These are phyloP conservation scores for Choreutis nemorana DNA, from an alignment of 2,888 invertebrate species.

Conservation along the genomic window DNA sequence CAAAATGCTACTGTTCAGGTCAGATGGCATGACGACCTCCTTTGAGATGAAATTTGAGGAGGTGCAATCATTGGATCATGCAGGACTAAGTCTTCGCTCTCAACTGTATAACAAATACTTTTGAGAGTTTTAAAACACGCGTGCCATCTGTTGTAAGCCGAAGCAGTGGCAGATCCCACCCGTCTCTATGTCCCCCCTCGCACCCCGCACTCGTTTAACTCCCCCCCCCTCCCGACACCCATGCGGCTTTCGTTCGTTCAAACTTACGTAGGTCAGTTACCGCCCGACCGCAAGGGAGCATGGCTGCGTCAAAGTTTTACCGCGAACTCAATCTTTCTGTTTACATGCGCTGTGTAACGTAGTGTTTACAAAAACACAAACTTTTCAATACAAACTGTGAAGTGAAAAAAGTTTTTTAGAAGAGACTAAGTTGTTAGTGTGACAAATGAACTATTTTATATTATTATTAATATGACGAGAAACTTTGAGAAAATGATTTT, in stretches of 20 bases:
- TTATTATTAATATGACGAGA: slow-evolving; percentile 43
- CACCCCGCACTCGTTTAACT: slow-evolving; percentile 24
- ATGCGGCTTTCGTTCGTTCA: slow-evolving; percentile 65
- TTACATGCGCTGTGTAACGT: slow-evolving; percentile 55
- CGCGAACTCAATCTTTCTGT: slow-evolving; percentile 56
- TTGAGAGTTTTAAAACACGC: slow-evolving; percentile 60
- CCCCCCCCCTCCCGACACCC: slow-evolving; percentile 39
- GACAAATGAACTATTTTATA: slow-evolving; percentile 56
- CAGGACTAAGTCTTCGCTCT: slow-evolving; percentile 49
- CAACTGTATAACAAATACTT: slow-evolving; percentile 54
- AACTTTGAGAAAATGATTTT: slow-evolving; percentile 59
- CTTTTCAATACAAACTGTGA: slow-evolving; percentile 32
- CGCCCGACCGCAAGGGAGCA: slow-evolving; percentile 65
- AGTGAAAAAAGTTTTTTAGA: slow-evolving; percentile 38
- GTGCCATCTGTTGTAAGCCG: slow-evolving; percentile 63
- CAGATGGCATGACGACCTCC: slow-evolving; percentile 43
- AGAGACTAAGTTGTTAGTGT: slow-evolving; percentile 36
- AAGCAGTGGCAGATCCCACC: slow-evolving; percentile 58
- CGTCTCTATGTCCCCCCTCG: slow-evolving; percentile 36
- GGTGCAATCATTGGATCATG: slow-evolving; percentile 49
- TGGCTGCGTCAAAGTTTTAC: slow-evolving; percentile 63
- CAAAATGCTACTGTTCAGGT: slow-evolving; percentile 36
- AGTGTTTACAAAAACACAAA: slow-evolving; percentile 39
- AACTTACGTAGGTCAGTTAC: slow-evolving; percentile 69
- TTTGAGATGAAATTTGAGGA: slow-evolving; percentile 54